phyloP scores from a whole-genome alignment of 2,113 vertebrate genomes.

The Mugil cephalus region DNA sequence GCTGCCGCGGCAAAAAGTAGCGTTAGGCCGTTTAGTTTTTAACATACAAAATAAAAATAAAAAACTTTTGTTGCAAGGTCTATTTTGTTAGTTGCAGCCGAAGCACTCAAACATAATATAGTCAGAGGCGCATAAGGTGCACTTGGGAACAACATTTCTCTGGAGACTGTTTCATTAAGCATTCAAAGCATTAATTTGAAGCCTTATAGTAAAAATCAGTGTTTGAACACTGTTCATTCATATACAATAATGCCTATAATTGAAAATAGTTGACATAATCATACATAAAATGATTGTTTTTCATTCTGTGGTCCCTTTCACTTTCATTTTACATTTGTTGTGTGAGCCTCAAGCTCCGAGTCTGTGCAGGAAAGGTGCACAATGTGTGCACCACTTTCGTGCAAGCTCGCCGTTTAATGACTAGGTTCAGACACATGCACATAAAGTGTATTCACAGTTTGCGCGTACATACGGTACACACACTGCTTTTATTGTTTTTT shows the following conservation, averaged over 20 bases:
- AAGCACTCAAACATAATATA: slow-evolving; percentile 58
- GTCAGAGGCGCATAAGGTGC: slow-evolving; percentile 24
- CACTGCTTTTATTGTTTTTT: slow-evolving; percentile 24
- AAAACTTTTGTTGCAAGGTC: slow-evolving; percentile 60
- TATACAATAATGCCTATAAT: slow-evolving; percentile 41
- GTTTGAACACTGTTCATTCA: slow-evolving; percentile 30
- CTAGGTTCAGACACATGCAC: slow-evolving; percentile 20
- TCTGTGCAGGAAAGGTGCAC: slow-evolving; percentile 6
- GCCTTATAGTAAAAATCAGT: slow-evolving; percentile 1
- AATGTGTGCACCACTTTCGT: slow-evolving; percentile 21
- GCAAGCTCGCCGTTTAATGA: slow-evolving; percentile 27
- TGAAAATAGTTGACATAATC: slow-evolving; percentile 36
- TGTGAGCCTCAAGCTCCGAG: slow-evolving; percentile 5
- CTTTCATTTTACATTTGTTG: slow-evolving; percentile 9
- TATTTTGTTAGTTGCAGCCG: slow-evolving; percentile 57
- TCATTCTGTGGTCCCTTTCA: neutral
- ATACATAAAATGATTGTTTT: slow-evolving; percentile 16
- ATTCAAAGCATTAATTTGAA: slow-evolving; percentile 36
- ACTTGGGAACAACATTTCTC: slow-evolving; percentile 39
- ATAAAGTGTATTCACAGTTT: slow-evolving; percentile 11
- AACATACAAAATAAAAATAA: slow-evolving; percentile 7
- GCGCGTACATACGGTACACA: too few relatives aligned
- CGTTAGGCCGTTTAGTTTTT: slow-evolving; percentile 31
- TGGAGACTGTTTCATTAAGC: slow-evolving; percentile 41
- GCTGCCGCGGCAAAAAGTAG: slow-evolving; percentile 23